Conservation (phyloP, 2,113 vertebrate genomes). For the Bubo blakistoni region DNA sequence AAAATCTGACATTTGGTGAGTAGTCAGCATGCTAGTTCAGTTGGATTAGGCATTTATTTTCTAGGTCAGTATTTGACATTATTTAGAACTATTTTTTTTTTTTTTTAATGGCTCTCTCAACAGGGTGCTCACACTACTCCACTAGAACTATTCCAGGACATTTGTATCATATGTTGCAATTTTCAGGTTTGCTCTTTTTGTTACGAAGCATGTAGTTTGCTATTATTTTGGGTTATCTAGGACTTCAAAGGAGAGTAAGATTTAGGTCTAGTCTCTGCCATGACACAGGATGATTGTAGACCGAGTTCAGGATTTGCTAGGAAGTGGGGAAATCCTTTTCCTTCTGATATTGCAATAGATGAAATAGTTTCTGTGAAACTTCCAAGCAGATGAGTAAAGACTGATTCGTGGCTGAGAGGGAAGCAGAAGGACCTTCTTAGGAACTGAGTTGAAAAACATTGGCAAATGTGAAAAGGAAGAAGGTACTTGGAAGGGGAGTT, state of each 20-base stretch:
- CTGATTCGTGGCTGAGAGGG: neutral
- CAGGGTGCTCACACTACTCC: neutral
- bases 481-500: neutral
- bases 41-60: neutral
- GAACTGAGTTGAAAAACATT: neutral
- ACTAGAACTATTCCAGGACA: neutral
- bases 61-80: neutral
- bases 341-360: neutral
- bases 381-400: neutral
- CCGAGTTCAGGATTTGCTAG: neutral
- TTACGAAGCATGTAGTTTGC: neutral
- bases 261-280: neutral
- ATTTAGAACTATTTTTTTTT: neutral
- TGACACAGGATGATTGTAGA: neutral
- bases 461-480: neutral
- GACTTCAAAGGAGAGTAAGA: neutral
- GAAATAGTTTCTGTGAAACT: neutral
- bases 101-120: neutral
- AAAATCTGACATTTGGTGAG: conserved; percentile 90
- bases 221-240: neutral
- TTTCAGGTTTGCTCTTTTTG: neutral
- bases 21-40: neutral
- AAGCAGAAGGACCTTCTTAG: neutral
- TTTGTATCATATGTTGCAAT: neutral
- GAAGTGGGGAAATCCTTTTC: neutral